A percentile compares a stretch with the other conserved stretches of the same genome.
Conservation (phyloP, 2,888 invertebrate genomes). For the Platypus cylindrus region DNA sequence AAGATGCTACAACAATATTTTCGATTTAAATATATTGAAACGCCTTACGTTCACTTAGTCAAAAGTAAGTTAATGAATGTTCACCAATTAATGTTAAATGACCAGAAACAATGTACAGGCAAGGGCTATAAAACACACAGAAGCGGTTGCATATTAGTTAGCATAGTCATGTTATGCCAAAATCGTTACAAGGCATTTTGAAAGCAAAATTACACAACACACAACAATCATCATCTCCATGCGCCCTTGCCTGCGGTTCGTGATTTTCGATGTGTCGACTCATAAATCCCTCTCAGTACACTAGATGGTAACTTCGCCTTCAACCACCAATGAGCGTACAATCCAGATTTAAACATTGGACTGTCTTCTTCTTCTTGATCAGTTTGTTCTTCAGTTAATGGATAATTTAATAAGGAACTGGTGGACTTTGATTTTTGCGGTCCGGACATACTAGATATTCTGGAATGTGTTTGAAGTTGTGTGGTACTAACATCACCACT, state of each 20-base stretch:
- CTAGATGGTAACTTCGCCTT: slow-evolving; percentile 67
- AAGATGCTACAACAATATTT: no score
- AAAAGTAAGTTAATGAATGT: no score
- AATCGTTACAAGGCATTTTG: no score
- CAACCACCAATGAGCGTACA: slow-evolving; percentile 90
- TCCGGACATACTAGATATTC: slow-evolving; percentile 16
- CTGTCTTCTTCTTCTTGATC: slow-evolving; percentile 29
- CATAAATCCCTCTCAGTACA: slow-evolving; percentile 38
- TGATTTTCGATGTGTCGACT: slow-evolving; percentile 26
- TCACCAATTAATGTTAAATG: no score
- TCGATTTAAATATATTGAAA: no score
- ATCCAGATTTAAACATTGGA: slow-evolving; percentile 60
- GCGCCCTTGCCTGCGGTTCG: slow-evolving; percentile 37
- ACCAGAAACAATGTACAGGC: slow-evolving; percentile 19
- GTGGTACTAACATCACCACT: slow-evolving; percentile 23
- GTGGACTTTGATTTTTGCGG: slow-evolving; percentile 27
- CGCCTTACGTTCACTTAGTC: no score
- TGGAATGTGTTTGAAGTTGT: slow-evolving; percentile 15
- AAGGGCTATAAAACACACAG: slow-evolving; percentile 23
- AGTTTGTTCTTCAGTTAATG: slow-evolving; percentile 8
- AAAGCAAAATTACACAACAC: no score
- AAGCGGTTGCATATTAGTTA: slow-evolving; percentile 16
- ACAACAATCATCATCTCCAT: slow-evolving; percentile 19
- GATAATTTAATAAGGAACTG: slow-evolving; percentile 21
- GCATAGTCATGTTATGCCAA: no score